Evolutionary conservation across 2,113 vertebrate species (phyloP), one percentile per base, ranked within the genome.

Genomic region (Camelus bactrianus): DNA sequence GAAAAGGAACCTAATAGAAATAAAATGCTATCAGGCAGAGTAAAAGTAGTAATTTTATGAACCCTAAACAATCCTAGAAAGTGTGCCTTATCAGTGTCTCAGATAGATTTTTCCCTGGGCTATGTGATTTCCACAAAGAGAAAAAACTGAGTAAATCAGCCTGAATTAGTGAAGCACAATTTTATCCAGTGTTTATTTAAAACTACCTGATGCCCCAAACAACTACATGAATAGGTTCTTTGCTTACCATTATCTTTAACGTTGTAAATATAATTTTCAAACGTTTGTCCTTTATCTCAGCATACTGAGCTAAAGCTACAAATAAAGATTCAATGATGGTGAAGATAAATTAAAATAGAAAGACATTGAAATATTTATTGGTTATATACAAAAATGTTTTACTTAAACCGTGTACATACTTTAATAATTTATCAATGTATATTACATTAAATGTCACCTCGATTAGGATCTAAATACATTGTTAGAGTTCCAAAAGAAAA

Each of bases 321-420:
- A 81, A 64, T 64, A 72, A 79, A 75, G 50, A 83, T 70, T 82
- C 42, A 77, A 60, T 87, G 65, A 58, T 38, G 82, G 19, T 86
- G 58, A 70, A 3, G 0, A 76, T 64, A 87, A 86, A 83, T 97
- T 85, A 92, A 95, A 96, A 80, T 94, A 82, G 91, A 70, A 35
- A 84, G 65, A 60, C 67, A 42, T 32, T 58, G 30, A 97, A 96
- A 89, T 87, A 95, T 90, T 80, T 91, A 83, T 86, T 85, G 69
- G 42, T 50, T 35, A 48, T 30, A 19, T 2, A 75, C 85, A 96
- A 75, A 67, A 88, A 60, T 42, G 24, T 73, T 97, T 93, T 95
- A 62, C 80, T 94, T 92, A 80, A 89, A 84, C 52, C 28, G 22
- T n/a, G 6, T 58, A 22, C 26, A 9, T 58, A 8, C 22, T 46